Evolutionary conservation across 2,113 vertebrate species (phyloP).

Genomic region (Capricornis sumatraensis): DNA sequence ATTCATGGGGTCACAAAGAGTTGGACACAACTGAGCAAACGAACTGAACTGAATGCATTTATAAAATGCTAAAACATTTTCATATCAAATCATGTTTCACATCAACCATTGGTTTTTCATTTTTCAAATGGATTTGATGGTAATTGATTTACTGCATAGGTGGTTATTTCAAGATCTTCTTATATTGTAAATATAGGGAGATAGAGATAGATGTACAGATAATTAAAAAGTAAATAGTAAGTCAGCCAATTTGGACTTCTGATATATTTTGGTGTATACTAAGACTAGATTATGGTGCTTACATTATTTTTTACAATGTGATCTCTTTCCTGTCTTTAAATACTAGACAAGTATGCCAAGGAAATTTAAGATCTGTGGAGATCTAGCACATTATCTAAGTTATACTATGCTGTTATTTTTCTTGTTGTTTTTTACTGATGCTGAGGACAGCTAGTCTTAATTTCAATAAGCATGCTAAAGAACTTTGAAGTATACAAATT

Average conservation of each 20-base stretch:
- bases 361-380: not conserved
- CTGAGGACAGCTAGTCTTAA: not conserved
- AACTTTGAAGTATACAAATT: not conserved
- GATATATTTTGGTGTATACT: not conserved
- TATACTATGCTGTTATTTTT: not conserved
- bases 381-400: not conserved
- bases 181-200: not conserved
- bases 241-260: not conserved
- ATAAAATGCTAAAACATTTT: not conserved
- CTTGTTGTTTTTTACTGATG: not conserved
- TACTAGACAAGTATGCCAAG: not conserved
- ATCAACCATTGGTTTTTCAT: not conserved
- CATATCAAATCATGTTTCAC: not conserved
- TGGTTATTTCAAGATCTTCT: not conserved
- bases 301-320: not conserved
- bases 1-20: no score
- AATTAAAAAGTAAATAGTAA: not conserved
- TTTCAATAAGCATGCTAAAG: not conserved
- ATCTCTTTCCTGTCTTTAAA: not conserved
- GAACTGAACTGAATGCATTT: not conserved
- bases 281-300: not conserved
- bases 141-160: not conserved
- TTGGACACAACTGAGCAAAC: no score
- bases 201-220: not conserved
- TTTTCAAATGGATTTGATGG: not conserved